These are phyloP conservation scores for Diuraphis noxia DNA, from an alignment of 1,140 invertebrate genomes.

Conservation along the genomic window DNA sequence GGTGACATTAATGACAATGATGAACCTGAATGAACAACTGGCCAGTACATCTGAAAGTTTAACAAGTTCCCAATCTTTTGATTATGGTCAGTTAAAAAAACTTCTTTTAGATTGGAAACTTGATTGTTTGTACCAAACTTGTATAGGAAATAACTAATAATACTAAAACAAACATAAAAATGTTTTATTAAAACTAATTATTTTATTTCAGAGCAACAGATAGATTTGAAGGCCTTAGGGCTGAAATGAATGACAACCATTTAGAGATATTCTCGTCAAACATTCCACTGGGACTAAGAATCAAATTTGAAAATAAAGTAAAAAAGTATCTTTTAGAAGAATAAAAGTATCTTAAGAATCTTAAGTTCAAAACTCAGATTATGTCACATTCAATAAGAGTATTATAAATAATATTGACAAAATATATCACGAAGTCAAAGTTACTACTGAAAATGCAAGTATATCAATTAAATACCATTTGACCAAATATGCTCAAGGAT, in stretches of 20 bases:
- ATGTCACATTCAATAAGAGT: not conserved
- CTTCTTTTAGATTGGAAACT: not conserved
- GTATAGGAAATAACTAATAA: not conserved
- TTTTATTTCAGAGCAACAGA: not conserved
- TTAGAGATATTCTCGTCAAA: not conserved
- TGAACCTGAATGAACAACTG: too few relatives aligned
- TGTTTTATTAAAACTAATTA: not conserved
- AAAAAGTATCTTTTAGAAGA: conserved; percentile 2
- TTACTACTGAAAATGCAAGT: not conserved
- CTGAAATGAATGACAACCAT: too few relatives aligned
- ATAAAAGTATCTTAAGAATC: too few relatives aligned
- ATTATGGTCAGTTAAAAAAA: not conserved
- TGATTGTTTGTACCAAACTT: not conserved
- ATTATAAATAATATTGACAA: not conserved
- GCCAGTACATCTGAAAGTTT: too few relatives aligned
- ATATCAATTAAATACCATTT: not conserved
- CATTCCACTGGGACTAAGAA: not conserved
- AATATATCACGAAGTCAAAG: not conserved
- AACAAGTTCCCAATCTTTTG: not conserved
- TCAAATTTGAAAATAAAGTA: not conserved
- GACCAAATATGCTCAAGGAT: not conserved
- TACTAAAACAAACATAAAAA: not conserved
- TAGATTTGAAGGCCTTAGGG: not conserved
- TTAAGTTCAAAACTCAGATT: not conserved
- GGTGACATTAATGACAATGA: too few relatives aligned